Evolutionary conservation across 2,797 vertebrate species (phyloP), one percentile per base, ranked within the genome.

Genomic region (Acestrorhynchus altus): DNA sequence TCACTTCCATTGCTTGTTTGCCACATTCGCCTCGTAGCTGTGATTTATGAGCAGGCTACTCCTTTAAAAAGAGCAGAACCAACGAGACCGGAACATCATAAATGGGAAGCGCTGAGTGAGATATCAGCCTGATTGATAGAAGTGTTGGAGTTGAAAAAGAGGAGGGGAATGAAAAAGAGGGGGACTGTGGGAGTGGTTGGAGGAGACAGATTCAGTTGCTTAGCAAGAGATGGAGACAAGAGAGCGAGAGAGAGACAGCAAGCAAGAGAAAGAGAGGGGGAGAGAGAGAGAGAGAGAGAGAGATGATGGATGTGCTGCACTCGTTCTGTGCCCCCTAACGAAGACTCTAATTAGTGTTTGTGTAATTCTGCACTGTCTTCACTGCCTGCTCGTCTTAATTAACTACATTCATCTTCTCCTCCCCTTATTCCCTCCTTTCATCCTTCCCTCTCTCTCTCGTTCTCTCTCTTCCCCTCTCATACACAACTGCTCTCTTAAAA

Each of bases 281-380:
- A 47, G 66, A 44, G 63, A 79, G 70, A 68, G 65, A 76, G 56
- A 70, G 47, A 65, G 16, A 39, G 28, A 51, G 65, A 69, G 39
- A 26, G 65, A 91, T 93, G 92, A 93, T 93, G 90, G 91, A 94
- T 94, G 92, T 24, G 83, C 87, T 90, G 92, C 88, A 93, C 91
- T 90, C 90, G 78, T 94, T 93, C 87, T 57, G 86, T 93, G 92
- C 91, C 92, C 92, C 92, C 91, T 94, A 94, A 94, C 94, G 91
- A 93, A 94, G 90, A 92, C 91, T 93, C 92, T 94, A 94, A 94
- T 94, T 93, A 94, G 92, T 94, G 92, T 94, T 93, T 93, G 93
- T 94, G 93, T 94, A 94, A 94, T 94, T 94, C 93, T 92, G 92
- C 93, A 93, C 92, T 93, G 93, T 94, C 93, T 94, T 91, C 90